Base-by-base conservation (phyloP, 2,888 invertebrate species). In the Embidobia sp. region DNA sequence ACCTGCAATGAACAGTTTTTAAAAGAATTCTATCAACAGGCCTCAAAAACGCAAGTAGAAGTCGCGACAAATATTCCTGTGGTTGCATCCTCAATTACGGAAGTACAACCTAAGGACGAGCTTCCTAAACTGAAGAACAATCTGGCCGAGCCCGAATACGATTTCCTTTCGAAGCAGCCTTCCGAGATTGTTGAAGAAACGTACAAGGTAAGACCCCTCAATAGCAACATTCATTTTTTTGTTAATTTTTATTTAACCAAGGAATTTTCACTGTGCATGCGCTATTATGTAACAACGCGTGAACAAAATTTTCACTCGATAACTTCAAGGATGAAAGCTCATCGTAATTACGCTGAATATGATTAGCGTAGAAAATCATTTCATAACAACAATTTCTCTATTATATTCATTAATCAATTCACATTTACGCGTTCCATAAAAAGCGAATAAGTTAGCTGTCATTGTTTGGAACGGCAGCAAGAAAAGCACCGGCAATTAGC, bases 121-220 rank as follows among this genome's bases (percentile, higher is more conserved):
- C 80, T 80, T 70, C 86, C 86, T 7, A 86, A 85, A 18, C 90
- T 92, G 8, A 94, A 94, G 70, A 95, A 95, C 84, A 94, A 95
- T 84, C 92, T 95, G 31, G 94, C 93, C 15, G 94, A 95, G 78
- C 95, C 95, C 0, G 96, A 96, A 90, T 96, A 96, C 85, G 96
- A 96, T 87, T 95, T 95, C 84, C 91, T 96, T 2, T 96, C 96
- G 4, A 92, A 95, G 31, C 96, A 96, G 85, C 96, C 96, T 0
- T 94, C 95, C 5, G 95, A 96, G 89, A 94, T 94, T 80, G 94
- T 95, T 4, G 96, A 96, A 88, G 96, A 96, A 91, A 95, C 96
- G 0, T 96, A 94, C 89, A 94, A 94, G 90, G 94, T 96, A 81
- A 7, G 8, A 7, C 29, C 2, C 11, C 26, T 29, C 16, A 29